Conservation (phyloP, 2,888 invertebrate genomes). For the Spicauda simplicius region DNA sequence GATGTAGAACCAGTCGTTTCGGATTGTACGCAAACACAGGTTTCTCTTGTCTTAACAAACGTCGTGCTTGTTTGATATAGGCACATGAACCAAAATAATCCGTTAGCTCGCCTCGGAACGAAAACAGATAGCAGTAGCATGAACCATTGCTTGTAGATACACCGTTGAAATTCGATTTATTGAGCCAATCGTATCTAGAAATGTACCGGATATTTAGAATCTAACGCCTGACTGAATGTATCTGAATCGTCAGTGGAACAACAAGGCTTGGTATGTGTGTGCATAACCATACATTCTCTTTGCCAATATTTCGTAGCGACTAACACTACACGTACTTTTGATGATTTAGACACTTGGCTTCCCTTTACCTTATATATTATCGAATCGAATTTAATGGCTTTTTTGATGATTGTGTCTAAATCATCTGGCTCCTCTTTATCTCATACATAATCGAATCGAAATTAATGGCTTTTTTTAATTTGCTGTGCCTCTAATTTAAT, state of each 20-base stretch:
- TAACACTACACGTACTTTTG: no score
- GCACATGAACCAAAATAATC: slow-evolving; percentile 36
- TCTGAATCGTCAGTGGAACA: neutral
- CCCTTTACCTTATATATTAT: no score
- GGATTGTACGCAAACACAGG: slow-evolving; percentile 34
- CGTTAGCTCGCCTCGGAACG: slow-evolving; percentile 21
- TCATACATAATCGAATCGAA: no score
- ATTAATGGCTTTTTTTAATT: no score
- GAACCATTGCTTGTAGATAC: slow-evolving; percentile 31
- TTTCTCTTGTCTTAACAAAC: slow-evolving; percentile 42
- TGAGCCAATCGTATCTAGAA: slow-evolving; percentile 28
- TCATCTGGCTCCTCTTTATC: no score
- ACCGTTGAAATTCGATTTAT: slow-evolving; percentile 35
- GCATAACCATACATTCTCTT: no score
- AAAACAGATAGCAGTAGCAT: slow-evolving; percentile 29
- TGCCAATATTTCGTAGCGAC: no score
- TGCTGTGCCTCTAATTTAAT: no score
- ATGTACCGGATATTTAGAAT: slow-evolving; percentile 27
- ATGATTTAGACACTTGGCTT: no score
- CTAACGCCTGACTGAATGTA: slow-evolving; percentile 7
- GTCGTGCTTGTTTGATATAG: slow-evolving; percentile 35
- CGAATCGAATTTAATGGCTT: no score
- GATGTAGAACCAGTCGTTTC: slow-evolving; percentile 28
- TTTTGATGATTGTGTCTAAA: no score
- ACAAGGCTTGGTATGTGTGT: no score